Base-by-base conservation (phyloP, 2,113 vertebrate genomes). In the Anseranas semipalmata region DNA sequence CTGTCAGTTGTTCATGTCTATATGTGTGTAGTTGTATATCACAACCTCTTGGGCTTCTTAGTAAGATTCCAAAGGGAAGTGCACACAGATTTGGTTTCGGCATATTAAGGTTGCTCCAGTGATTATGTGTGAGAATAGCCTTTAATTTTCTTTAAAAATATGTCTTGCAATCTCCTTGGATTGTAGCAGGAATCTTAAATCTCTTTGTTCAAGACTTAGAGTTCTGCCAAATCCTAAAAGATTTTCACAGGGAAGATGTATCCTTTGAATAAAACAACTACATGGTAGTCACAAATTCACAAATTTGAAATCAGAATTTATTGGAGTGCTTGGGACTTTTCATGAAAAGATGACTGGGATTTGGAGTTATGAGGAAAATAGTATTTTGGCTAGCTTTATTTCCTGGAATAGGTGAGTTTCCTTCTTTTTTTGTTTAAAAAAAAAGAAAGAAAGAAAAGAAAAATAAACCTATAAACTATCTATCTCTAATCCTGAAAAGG, bases 1-100 rank as follows among this genome's bases (percentile, higher is more conserved):
- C 53, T 2, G 0, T 60, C 68, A 56, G 27, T 50, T 52, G 32
- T 39, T 35, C 2, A 0, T 33, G 52, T 60, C 65, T 72, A 2
- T 16, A 7, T 10, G 10, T 41, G 14, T 35, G 28, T 22, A 52
- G 27, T 32, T 17, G 13, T 1, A 0, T 27, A 46, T 58, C 66
- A 37, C 35, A 28, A 22, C 32, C 32, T 71, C 43, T n/a, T 52
- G 37, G 9, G 9, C 22, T 83, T 84, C 60, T 52, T n/a, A 22
- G 12, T 22, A 53, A 22, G 10, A 37, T 67, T 93, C 66, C 45
- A 20, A 67, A 78, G 30, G 13, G 12, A 46, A 60, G 17, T 28
- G 22, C 45, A 60, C 17, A 55, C 3, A n/a, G 45, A 30, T 46
- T 39, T n/a, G 33, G 6, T 39, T 35, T 5, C 59, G 37, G 41